Evolutionary conservation across 92 coral and sea anemone genomes (phyloP).

Genomic region (Porites rus): DNA sequence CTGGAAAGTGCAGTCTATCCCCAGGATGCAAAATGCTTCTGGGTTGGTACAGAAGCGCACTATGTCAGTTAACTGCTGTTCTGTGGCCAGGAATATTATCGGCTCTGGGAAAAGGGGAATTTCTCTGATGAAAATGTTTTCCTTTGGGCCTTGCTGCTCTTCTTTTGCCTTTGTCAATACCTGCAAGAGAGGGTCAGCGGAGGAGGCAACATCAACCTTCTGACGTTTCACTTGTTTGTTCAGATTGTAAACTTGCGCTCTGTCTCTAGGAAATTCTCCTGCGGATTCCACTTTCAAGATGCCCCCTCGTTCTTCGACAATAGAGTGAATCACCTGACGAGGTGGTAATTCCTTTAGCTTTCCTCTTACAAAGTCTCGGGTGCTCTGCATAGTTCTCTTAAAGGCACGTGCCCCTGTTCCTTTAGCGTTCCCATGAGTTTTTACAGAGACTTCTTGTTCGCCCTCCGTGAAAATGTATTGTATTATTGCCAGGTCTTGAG

Average conservation of each 20-base stretch:
- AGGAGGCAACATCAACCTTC: too few species aligned
- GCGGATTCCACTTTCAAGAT: slow-evolving; percentile 40
- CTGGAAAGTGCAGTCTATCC: slow-evolving; percentile 62
- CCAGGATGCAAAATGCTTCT: slow-evolving; percentile 53
- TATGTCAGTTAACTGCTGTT: slow-evolving; percentile 58
- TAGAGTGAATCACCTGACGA: slow-evolving; percentile 39
- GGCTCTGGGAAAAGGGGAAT: slow-evolving; percentile 63
- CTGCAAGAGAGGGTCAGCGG: too few species aligned
- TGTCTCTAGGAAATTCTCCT: slow-evolving; percentile 51
- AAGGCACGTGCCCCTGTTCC: background rate
- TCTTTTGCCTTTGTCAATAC: too few species aligned
- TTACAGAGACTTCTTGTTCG: slow-evolving; percentile 55
- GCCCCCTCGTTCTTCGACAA: slow-evolving; percentile 59
- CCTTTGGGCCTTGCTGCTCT: too few species aligned
- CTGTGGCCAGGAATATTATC: slow-evolving; percentile 57
- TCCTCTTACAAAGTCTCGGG: slow-evolving; percentile 44
- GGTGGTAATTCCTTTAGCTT: slow-evolving; percentile 47
- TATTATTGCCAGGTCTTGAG: slow-evolving; percentile 43
- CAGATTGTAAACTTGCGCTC: too few species aligned
- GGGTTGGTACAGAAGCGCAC: slow-evolving; percentile 70
- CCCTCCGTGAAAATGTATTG: slow-evolving; percentile 61
- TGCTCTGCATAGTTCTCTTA: slow-evolving; percentile 16
- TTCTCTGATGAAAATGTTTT: slow-evolving; percentile 59
- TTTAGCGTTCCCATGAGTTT: slow-evolving; percentile 54
- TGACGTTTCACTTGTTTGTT: too few species aligned